Percentiles rank a stretch among this genome's conserved stretches.
Conservation (phyloP, 2,888 invertebrate genomes). For the Diarsia brunnea region DNA sequence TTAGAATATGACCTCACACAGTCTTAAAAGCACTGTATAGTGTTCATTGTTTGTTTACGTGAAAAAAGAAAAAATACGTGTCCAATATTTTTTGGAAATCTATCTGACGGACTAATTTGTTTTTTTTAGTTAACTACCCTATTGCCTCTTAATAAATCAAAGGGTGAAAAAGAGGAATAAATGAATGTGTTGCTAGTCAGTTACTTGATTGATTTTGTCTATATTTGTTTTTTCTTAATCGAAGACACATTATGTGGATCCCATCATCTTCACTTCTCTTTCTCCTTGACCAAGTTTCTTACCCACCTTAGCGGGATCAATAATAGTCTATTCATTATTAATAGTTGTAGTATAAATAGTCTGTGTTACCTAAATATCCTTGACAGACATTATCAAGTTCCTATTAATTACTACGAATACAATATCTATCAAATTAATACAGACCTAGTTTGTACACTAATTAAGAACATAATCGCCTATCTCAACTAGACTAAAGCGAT, state of each 20-base stretch:
- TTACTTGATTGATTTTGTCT: background rate
- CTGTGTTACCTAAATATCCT: background rate
- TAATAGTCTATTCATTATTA: too few species aligned
- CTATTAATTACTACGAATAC: background rate
- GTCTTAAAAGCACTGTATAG: too few species aligned
- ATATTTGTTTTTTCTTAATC: background rate
- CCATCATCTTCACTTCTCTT: background rate
- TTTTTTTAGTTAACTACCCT: too few species aligned
- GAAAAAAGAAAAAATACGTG: too few species aligned
- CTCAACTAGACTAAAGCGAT: constrained; percentile 9
- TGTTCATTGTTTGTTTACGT: too few species aligned
- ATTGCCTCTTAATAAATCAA: too few species aligned
- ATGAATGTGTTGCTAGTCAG: background rate
- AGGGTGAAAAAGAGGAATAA: too few species aligned
- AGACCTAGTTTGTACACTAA: background rate
- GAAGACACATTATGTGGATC: background rate
- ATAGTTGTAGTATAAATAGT: too few species aligned
- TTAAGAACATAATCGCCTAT: constrained; percentile 25
- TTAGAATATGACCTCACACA: too few species aligned
- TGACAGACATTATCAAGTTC: background rate
- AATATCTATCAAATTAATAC: constrained; percentile 17
- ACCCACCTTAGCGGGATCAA: background rate
- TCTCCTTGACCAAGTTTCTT: background rate
- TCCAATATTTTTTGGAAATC: too few species aligned
- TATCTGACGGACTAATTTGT: too few species aligned